Conservation (phyloP, 2,113 vertebrate species). For the Rana temporaria region DNA sequence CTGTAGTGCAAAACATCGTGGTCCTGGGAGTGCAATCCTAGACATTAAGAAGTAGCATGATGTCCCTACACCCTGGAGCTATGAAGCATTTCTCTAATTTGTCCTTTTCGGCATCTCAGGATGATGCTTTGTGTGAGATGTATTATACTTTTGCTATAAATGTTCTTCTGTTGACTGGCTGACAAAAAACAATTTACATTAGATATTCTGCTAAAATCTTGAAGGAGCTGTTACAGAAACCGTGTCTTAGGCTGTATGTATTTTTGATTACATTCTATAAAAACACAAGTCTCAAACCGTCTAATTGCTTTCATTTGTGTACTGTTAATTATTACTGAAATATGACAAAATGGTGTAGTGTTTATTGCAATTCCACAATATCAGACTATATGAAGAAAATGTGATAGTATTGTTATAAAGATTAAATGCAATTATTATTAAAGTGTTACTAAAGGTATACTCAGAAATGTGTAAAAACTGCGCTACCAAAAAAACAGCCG, state of each 20-base stretch:
- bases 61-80: background rate
- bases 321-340: background rate
- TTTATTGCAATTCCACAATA: too few relatives aligned
- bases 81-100: conserved; percentile 3
- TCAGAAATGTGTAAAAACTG: too few relatives aligned
- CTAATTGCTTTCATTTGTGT: background rate
- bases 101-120: background rate
- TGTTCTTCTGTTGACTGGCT: conserved; percentile 36
- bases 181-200: background rate
- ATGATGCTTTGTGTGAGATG: conserved; percentile 11
- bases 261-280: conserved; percentile 5
- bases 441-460: too few relatives aligned
- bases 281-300: background rate
- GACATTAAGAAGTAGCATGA: conserved; percentile 81
- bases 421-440: too few relatives aligned
- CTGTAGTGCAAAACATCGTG: conserved; percentile 92
- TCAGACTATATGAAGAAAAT: too few relatives aligned
- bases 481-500: too few relatives aligned
- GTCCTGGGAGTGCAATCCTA: conserved; percentile 87
- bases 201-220: background rate
- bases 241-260: background rate
- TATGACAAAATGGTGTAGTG: too few relatives aligned
- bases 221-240: background rate
- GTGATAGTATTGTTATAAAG: too few relatives aligned
- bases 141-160: conserved; percentile 47